These are phyloP conservation scores for Dynastes maya DNA, from an alignment of 2,888 invertebrate genomes.

Conservation along the genomic window DNA sequence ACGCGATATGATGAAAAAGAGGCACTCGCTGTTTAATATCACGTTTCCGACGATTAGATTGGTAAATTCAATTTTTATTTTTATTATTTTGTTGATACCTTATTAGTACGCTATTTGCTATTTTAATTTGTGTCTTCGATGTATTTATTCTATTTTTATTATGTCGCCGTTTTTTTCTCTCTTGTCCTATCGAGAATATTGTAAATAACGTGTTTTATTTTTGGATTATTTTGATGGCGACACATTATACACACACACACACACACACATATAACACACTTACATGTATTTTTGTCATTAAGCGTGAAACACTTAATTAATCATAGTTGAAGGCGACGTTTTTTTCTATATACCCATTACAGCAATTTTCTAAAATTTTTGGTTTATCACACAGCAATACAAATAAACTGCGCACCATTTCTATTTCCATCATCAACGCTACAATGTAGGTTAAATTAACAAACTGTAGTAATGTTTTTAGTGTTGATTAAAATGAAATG, in stretches of 20 bases:
- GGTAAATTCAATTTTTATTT: slow-evolving; percentile 40
- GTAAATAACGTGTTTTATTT: slow-evolving; percentile 22
- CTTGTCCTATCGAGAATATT: background rate
- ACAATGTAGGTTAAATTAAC: no score
- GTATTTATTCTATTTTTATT: background rate
- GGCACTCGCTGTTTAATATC: slow-evolving; percentile 50
- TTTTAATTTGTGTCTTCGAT: slow-evolving; percentile 1
- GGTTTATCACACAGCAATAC: no score
- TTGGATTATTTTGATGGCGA: background rate
- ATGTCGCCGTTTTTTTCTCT: background rate
- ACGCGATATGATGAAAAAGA: slow-evolving; percentile 48
- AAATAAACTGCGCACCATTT: no score
- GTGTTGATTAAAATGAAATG: no score
- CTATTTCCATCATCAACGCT: no score
- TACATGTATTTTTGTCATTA: no score
- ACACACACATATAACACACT: no score
- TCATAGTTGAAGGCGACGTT: no score
- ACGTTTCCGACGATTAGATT: slow-evolving; percentile 48
- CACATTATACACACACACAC: background rate
- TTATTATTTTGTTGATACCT: slow-evolving; percentile 6
- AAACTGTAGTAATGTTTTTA: no score
- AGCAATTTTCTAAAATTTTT: no score
- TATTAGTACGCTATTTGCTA: background rate
- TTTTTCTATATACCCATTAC: no score
- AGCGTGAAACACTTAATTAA: no score